These are phyloP conservation scores for Nothocercus nigrocapillus DNA, from an alignment of 2,113 vertebrate genomes.

Conservation along the genomic window DNA sequence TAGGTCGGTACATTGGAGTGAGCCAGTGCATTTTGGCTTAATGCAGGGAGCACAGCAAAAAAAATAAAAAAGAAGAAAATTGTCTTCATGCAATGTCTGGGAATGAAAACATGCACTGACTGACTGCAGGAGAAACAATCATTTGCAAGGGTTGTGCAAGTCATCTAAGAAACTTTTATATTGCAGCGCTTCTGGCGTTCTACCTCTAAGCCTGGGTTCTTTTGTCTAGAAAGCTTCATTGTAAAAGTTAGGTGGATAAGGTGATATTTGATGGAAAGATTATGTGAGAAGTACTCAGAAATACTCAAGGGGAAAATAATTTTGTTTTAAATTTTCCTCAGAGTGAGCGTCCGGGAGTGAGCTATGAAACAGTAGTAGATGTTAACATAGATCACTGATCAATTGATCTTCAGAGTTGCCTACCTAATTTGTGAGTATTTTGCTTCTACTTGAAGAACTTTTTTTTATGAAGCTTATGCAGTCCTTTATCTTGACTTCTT, in stretches of 20 bases:
- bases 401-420: background rate
- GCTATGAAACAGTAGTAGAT: background rate
- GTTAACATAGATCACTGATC: background rate
- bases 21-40: background rate
- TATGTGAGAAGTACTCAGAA: background rate
- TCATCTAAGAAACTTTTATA: background rate
- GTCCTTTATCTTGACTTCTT: background rate
- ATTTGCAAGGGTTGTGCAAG: background rate
- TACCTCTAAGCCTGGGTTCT: background rate
- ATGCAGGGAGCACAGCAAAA: background rate
- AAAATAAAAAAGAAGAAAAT: background rate
- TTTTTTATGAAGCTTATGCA: background rate
- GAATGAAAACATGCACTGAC: background rate
- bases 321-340: background rate
- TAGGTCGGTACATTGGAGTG: accelerated
- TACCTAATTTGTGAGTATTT: background rate
- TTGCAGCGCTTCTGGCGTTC: background rate
- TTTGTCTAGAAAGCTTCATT: background rate
- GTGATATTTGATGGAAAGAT: background rate
- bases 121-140: background rate
- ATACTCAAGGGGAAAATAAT: background rate
- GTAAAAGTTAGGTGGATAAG: background rate
- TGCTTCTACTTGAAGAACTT: no score
- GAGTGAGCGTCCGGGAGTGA: background rate
- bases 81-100: background rate